A percentile compares a stretch with the other conserved stretches of the same genome.
phyloP scores from a whole-genome alignment of 2,888 invertebrate genomes.

The Liposcelis brunnea region DNA sequence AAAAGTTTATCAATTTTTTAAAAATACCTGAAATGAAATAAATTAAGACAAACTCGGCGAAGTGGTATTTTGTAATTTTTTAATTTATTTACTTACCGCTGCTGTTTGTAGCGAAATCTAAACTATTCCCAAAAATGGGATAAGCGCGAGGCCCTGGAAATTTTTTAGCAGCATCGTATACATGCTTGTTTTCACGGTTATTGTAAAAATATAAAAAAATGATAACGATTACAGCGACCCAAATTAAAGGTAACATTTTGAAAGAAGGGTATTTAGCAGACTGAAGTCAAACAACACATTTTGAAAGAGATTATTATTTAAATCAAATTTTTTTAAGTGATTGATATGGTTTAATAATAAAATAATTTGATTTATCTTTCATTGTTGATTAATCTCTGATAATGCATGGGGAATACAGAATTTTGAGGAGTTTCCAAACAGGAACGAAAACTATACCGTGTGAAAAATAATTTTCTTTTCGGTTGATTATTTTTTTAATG shows the following conservation, averaged over 20 bases:
- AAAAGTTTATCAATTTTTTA: not conserved
- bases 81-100: not conserved
- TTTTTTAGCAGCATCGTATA: not conserved
- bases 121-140: not conserved
- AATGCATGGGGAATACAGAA: too few relatives aligned
- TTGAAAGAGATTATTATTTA: too few relatives aligned
- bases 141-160: not conserved
- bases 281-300: not conserved
- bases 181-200: not conserved
- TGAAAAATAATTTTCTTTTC: too few relatives aligned
- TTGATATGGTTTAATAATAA: too few relatives aligned
- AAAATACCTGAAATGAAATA: not conserved
- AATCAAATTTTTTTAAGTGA: too few relatives aligned
- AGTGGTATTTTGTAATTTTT: not conserved
- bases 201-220: not conserved
- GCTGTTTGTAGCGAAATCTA: not conserved
- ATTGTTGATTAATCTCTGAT: too few relatives aligned
- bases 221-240: not conserved
- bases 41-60: not conserved
- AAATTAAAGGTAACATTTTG: too few relatives aligned
- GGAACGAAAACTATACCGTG: too few relatives aligned
- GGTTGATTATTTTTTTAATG: too few relatives aligned
- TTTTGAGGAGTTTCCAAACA: too few relatives aligned
- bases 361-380: too few relatives aligned
- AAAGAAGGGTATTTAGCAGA: not conserved